phyloP scores from a whole-genome alignment of 1,140 invertebrate genomes.

The Tachypleus tridentatus region DNA sequence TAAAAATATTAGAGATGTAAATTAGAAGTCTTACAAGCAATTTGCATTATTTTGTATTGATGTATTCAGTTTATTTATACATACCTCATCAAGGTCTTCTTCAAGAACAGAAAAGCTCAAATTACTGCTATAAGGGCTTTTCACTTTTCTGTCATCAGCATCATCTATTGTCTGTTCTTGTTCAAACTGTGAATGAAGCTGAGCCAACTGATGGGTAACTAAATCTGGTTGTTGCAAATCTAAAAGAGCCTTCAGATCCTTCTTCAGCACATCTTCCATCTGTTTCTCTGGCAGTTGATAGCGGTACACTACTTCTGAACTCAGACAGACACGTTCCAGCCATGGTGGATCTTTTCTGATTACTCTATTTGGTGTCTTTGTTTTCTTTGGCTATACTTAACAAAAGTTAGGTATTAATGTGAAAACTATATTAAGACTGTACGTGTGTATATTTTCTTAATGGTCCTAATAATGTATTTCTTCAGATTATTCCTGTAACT shows the following conservation, averaged over 20 bases:
- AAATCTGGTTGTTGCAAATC: constrained; percentile 2
- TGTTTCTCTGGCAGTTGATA: not conserved
- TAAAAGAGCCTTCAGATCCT: not conserved
- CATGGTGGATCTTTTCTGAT: not conserved
- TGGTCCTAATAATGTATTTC: too few species aligned
- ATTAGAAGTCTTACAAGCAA: too few species aligned
- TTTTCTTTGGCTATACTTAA: too few species aligned
- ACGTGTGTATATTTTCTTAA: too few species aligned
- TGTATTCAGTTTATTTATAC: not conserved
- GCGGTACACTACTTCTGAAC: not conserved
- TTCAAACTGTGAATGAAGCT: not conserved
- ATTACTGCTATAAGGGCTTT: not conserved
- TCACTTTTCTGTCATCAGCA: not conserved
- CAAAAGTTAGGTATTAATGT: too few species aligned
- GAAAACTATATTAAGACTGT: too few species aligned
- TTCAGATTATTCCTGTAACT: too few species aligned
- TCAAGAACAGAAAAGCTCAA: not conserved
- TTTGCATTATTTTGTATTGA: too few species aligned
- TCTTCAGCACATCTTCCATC: constrained; percentile 4
- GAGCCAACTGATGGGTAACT: constrained; percentile 1
- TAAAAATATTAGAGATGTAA: too few species aligned
- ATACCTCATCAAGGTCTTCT: constrained; percentile 1
- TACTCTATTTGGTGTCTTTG: too few species aligned
- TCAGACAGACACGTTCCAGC: not conserved
- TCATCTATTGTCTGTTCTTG: not conserved